These are phyloP conservation scores for Poliocrania exsul DNA, from an alignment of 2,797 vertebrate genomes.

Conservation along the genomic window DNA sequence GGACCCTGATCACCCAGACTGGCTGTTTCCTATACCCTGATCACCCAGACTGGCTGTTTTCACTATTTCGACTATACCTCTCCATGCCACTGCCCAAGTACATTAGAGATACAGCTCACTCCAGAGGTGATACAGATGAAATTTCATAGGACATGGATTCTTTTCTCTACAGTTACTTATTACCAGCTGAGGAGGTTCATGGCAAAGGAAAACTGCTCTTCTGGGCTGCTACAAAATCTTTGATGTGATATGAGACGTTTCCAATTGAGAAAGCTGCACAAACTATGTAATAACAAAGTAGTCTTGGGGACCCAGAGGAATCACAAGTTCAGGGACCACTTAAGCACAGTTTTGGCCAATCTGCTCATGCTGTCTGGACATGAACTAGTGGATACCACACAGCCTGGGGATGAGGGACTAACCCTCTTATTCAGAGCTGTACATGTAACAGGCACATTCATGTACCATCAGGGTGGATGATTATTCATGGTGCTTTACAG, in stretches of 20 bases:
- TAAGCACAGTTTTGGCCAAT: not conserved
- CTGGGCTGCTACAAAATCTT: not conserved
- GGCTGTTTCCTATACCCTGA: no score
- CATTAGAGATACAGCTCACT: not conserved
- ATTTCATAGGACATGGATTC: not conserved
- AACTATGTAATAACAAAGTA: not conserved
- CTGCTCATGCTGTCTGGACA: not conserved
- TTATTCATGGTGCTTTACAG: not conserved
- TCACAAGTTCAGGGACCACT: not conserved
- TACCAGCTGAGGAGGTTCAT: not conserved
- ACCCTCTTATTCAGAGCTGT: not conserved
- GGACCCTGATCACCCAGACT: not conserved
- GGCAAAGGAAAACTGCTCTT: not conserved
- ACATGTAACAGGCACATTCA: not conserved
- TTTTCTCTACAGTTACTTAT: not conserved
- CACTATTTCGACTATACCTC: not conserved
- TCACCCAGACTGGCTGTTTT: not conserved
- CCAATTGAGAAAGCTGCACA: not conserved
- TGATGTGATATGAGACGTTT: not conserved
- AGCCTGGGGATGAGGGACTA: not conserved
- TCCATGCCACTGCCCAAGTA: not conserved
- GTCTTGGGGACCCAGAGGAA: not conserved
- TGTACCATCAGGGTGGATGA: not conserved
- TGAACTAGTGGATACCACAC: accelerated
- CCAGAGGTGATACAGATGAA: not conserved